phyloP scores from a whole-genome alignment of 2,113 vertebrate species.

The Arizona elegans region DNA sequence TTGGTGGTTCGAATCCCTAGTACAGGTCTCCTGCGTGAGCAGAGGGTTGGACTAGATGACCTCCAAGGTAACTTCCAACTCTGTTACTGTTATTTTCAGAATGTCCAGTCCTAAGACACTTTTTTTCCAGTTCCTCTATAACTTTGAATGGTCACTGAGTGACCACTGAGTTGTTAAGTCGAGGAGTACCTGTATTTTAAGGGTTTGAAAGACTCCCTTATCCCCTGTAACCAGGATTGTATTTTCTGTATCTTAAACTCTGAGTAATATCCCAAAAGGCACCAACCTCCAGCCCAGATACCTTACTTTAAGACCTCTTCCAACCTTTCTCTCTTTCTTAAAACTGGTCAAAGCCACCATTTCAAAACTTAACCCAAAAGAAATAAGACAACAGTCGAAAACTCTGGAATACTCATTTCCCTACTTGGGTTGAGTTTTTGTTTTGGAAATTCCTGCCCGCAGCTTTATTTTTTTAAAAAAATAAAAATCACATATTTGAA shows the following conservation, averaged over 20 bases:
- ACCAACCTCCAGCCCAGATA: neutral
- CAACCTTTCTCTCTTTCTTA: neutral
- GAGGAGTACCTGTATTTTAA: too few relatives aligned
- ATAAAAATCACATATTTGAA: neutral
- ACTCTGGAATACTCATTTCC: neutral
- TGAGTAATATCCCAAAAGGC: neutral
- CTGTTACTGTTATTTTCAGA: too few relatives aligned
- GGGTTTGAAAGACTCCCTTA: too few relatives aligned
- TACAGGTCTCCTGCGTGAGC: too few relatives aligned
- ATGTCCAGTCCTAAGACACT: too few relatives aligned
- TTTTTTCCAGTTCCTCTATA: too few relatives aligned
- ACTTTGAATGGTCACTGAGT: too few relatives aligned
- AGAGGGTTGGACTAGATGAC: too few relatives aligned
- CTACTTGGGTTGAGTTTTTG: neutral
- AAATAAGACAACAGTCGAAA: neutral
- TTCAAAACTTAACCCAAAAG: neutral
- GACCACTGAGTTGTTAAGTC: too few relatives aligned
- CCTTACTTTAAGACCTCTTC: neutral
- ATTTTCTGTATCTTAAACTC: neutral
- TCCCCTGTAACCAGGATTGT: neutral
- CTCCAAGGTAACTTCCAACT: too few relatives aligned
- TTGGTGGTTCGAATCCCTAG: too few relatives aligned
- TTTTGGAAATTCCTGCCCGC: slow-evolving; percentile 21
- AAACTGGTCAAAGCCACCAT: neutral
- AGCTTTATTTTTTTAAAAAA: slow-evolving; percentile 7